These are phyloP conservation scores for Formica aserva DNA, from an alignment of 2,888 invertebrate genomes.

Conservation along the genomic window DNA sequence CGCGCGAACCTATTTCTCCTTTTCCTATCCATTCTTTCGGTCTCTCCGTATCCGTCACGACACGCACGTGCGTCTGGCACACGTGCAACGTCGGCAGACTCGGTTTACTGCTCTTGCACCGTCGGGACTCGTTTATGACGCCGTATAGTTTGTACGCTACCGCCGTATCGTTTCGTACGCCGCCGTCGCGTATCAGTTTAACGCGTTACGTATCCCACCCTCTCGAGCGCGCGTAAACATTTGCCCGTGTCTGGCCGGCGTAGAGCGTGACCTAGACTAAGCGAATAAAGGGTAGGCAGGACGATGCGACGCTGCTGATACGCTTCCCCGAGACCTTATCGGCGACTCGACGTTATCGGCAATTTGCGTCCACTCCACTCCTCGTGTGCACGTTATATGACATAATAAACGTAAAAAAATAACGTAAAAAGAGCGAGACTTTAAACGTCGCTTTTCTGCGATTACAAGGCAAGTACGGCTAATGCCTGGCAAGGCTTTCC, in stretches of 20 bases:
- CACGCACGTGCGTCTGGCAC: conserved; percentile 58
- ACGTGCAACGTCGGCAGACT: conserved; percentile 51
- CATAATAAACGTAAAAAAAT: conserved; percentile 39
- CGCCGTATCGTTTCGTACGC: conserved; percentile 59
- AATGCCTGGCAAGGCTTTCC: conserved; percentile 14
- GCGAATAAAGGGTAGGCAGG: conserved; percentile 10
- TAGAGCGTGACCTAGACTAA: conserved; percentile 46
- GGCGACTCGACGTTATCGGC: background rate
- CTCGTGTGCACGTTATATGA: conserved; percentile 12
- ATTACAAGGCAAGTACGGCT: conserved; percentile 20
- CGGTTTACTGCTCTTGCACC: conserved; percentile 60
- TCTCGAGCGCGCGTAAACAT: conserved; percentile 23
- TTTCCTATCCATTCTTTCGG: conserved; percentile 22
- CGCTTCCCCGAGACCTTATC: conserved; percentile 25
- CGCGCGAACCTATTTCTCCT: background rate
- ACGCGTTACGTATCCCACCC: conserved; percentile 45
- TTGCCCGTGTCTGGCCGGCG: conserved; percentile 27
- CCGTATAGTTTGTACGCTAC: conserved; percentile 40
- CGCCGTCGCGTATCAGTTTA: conserved; percentile 67
- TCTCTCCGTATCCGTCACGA: conserved; percentile 17
- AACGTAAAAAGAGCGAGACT: conserved; percentile 7
- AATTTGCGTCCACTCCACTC: background rate
- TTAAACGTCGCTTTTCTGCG: conserved; percentile 43
- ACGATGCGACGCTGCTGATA: conserved; percentile 14
- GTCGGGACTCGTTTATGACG: conserved; percentile 70